Base-by-base conservation (phyloP, 1,140 invertebrate genomes). In the Bilobella aurantiaca region DNA sequence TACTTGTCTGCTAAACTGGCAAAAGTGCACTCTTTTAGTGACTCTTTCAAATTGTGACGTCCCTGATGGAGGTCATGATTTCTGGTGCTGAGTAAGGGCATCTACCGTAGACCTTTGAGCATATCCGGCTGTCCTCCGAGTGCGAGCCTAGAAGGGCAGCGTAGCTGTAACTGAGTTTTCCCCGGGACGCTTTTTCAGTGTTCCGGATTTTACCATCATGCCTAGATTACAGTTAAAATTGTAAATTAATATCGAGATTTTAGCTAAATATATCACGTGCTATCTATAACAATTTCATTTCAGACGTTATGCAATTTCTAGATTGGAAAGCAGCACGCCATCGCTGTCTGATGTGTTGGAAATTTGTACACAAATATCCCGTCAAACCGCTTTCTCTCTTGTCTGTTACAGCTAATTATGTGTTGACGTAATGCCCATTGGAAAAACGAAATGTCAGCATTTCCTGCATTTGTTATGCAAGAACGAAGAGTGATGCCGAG, bases 171-270 rank as follows among this genome's bases (percentile, higher is more conserved):
- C 49, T 60, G 3, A 72, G 62, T 53, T 72, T 72, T 46, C 68
- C 70, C 31, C 66, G 65, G 27, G 68, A 68, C 12, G 68, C 42
- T 56, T 68, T 69, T 1, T 37, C 47, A 12, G 68, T 59, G 53
- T 68, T 60, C 25, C 66, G 70, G 16, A 68, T 64, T 57, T 67
- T 72, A n/a, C 63, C 65, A 46, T 72, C 70, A 21, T 66, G 68
- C 27, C 70, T 72, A 65, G 14, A 66, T 34, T 53, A 57, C 23
- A 34, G 64, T 5, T 29, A 58, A 59, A 47, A 61, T 21, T 30
- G 42, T 14, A 8, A 62, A 62, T 37, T 62, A 21, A 29, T 18
- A 29, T 31, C 25, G n/a, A n/a, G n/a, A n/a, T 28, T 3, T 63
- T 25, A 47, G 3, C 18, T 5, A n/a, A n/a, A n/a, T n/a, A n/a